Evolutionary conservation across 2,888 invertebrate genomes (phyloP).

Genomic region (Caenorhabditis imperialis): DNA sequence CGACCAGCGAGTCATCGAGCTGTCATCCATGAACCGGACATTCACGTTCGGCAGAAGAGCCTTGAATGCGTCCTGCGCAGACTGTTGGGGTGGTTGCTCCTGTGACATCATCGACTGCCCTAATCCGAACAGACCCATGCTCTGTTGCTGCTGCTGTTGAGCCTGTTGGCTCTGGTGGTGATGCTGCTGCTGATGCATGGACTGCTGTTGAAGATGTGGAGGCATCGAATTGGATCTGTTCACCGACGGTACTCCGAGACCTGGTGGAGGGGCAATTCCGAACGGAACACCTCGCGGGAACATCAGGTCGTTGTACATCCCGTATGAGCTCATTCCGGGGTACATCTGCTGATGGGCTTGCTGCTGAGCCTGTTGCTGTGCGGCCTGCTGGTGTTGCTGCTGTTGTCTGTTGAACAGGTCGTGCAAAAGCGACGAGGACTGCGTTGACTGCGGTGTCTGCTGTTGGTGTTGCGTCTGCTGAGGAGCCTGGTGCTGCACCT

Average conservation of each 20-base stretch:
- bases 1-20: conserved; percentile 51
- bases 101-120: conserved; percentile 21
- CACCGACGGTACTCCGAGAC: conserved; percentile 18
- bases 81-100: conserved; percentile 27
- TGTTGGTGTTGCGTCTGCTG: conserved; percentile 25
- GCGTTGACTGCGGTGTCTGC: conserved; percentile 27
- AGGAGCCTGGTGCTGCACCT: conserved; percentile 41
- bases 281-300: conserved; percentile 22
- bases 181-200: conserved; percentile 1
- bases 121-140: conserved; percentile 43
- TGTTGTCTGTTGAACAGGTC: conserved; percentile 41
- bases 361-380: conserved; percentile 26
- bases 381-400: conserved; percentile 19
- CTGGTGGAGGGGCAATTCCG: conserved; percentile 46
- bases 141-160: conserved; percentile 38
- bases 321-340: conserved; percentile 22
- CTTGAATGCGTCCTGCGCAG: conserved; percentile 57
- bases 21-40: conserved; percentile 68
- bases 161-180: conserved; percentile 3
- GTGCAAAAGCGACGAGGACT: conserved; percentile 29
- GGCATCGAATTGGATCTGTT: conserved; percentile 17
- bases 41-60: conserved; percentile 75
- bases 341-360: conserved; percentile 34
- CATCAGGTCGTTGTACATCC: conserved; percentile 31
- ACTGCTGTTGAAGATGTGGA: conserved; percentile 15